Base-by-base conservation (phyloP, 1,140 invertebrate species). In the Caenorhabditis inopinata region DNA sequence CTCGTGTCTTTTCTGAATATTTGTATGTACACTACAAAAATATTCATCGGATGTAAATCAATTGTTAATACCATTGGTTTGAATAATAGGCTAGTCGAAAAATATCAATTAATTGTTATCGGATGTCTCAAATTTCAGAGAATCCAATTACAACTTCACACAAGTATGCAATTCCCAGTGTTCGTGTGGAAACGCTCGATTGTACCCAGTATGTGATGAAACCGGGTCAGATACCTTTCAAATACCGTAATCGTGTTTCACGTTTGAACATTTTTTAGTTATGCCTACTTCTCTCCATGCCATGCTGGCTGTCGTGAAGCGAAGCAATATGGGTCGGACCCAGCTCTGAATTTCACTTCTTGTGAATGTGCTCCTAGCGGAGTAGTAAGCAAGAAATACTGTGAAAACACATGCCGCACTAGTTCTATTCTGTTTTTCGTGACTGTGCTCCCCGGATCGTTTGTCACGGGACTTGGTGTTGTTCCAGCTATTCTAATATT, bases 261-360 rank as follows among this genome's bases (percentile, higher is more conserved):
- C 38, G 38, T 42, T 14, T 42, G 38, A 42, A 14, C 38, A 25
- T 51, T 25, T 76, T 62, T 12, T 23, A 73, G 79, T 2, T 21
- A 32, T 23, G 48, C 84, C 0, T 88, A 81, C 75, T 88, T 85
- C 35, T 88, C 86, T 16, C 87, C 87, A 0, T 88, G 87, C 80
- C 87, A 88, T 82, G 87, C 87, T 46, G 87, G 87, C 14, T 88
- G 87, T 62, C 74, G 83, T 6, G 78, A 88, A 18, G 82, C 81
- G 4, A 76, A 74, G 23, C 76, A 81, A 47, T 68, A 80, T 14
- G 58, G 79, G 46, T 27, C 35, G 11, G 53, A 74, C 62, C 79
- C 38, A 2, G 2, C 83, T 81, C 53, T 86, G n/a, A 82, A 88
- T n/a, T 87, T 87, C 68, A 79, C 83, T 23, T 84, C 88, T 7